Evolutionary conservation across 2,888 invertebrate genomes (phyloP), one percentile per base, ranked within the genome.

Genomic region (Luperina testacea): DNA sequence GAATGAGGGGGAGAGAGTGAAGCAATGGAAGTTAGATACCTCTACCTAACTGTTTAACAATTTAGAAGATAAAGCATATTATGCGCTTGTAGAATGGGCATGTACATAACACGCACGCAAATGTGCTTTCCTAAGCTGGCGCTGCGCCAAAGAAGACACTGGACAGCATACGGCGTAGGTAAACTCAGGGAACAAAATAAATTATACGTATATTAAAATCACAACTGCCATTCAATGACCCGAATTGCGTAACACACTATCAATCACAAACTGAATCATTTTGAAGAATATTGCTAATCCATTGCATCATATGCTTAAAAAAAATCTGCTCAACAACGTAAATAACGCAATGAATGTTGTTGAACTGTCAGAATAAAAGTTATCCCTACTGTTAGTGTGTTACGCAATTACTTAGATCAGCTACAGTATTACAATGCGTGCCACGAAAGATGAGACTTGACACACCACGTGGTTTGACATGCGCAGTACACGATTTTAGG

Each of bases 1-100:
- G 32, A 45, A 71, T 61, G 59, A 63, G 24, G 24, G 63, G 45
- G 69, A 51, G 78, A 48, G 59, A 61, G 48, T 24, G 42, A 32
- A 59, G 59, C 42, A 20, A 20, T 57, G 8, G 1, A 6, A 57
- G 24, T 3, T 51, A 13, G 15, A 20, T 53, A 45, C n/a, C 9
- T 17, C 17, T 63, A 8, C 27, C 7, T 32, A 27, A 17, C 27
- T 32, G 7, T 17, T 67, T n/a, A 9, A 15, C 1, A 24, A 8
- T n/a, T 53, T 32, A 38, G 24, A 38, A 70, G 32, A 15, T 20
- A 27, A 27, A 4, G 13, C 27, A 2, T 15, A 51, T 5, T 8
- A 51, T 5, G 13, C 20, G 48, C 20, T 51, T 51, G 48, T 70
- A 24, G 32, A 32, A 53, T 27, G 3, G 38, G n/a, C 38, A 17